phyloP scores from a whole-genome alignment of 2,113 vertebrate species.

The Alethe castanea region DNA sequence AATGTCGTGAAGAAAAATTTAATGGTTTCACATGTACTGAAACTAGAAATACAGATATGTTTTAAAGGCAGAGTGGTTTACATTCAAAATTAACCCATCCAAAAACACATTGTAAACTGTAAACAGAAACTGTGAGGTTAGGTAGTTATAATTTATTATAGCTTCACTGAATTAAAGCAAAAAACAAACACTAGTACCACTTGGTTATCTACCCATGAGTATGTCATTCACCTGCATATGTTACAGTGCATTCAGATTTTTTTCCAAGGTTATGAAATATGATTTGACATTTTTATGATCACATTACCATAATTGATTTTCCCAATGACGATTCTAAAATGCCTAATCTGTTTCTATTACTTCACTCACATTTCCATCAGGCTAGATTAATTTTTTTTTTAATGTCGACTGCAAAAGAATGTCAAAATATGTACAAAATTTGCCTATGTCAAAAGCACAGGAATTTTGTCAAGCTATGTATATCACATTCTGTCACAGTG shows the following conservation, averaged over 20 bases:
- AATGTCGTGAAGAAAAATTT: background rate
- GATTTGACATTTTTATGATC: background rate
- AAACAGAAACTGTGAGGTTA: background rate
- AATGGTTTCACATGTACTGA: background rate
- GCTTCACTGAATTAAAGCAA: background rate
- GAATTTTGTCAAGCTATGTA: background rate
- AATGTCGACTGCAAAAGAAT: background rate
- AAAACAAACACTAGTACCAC: fast-evolving
- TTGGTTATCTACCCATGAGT: fast-evolving
- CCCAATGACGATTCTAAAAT: background rate
- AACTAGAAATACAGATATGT: background rate
- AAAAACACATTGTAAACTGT: background rate
- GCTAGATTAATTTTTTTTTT: background rate
- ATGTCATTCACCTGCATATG: background rate
- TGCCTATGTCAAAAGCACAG: background rate
- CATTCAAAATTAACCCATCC: background rate
- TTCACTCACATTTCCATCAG: background rate
- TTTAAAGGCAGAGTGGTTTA: background rate
- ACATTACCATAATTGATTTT: background rate
- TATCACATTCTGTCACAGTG: background rate
- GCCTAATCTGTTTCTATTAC: background rate
- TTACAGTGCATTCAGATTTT: background rate
- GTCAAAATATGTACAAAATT: background rate
- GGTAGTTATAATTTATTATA: background rate
- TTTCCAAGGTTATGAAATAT: background rate